phyloP scores from a whole-genome alignment of 2,113 vertebrate genomes.

The Chionomys nivalis region DNA sequence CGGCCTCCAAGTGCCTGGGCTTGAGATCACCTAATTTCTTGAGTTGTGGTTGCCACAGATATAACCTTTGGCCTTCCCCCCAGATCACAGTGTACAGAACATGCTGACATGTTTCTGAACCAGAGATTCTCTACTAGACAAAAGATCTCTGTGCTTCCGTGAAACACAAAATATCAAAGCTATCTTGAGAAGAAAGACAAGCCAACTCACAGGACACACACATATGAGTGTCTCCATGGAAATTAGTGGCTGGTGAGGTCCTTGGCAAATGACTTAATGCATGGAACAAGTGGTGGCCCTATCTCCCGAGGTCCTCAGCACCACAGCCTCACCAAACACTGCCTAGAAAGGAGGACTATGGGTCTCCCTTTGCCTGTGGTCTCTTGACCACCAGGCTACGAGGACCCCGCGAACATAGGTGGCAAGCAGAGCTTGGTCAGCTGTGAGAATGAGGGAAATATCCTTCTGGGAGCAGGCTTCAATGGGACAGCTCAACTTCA shows the following conservation, averaged over 20 bases:
- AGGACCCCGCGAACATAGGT: background rate
- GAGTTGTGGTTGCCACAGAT: background rate
- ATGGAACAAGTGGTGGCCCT: background rate
- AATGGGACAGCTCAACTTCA: background rate
- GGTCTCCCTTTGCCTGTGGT: background rate
- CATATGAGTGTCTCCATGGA: background rate
- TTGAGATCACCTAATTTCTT: background rate
- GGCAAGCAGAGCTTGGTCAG: background rate
- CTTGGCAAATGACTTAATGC: background rate
- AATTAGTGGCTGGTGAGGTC: background rate
- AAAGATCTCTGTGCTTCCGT: slow-evolving; percentile 23
- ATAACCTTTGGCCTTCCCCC: background rate
- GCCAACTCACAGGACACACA: background rate
- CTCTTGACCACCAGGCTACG: background rate
- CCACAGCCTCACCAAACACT: background rate
- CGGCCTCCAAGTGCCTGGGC: background rate
- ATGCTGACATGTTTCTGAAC: slow-evolving; percentile 23
- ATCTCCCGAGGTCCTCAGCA: background rate
- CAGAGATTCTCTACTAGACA: slow-evolving; percentile 1
- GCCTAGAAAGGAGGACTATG: background rate
- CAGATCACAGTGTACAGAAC: background rate
- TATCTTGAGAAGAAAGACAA: slow-evolving; percentile 37
- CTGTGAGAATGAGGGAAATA: background rate
- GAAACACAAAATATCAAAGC: background rate
- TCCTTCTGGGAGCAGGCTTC: background rate